Base-by-base conservation (phyloP, 2,888 invertebrate species). In the Drosophila dives region DNA sequence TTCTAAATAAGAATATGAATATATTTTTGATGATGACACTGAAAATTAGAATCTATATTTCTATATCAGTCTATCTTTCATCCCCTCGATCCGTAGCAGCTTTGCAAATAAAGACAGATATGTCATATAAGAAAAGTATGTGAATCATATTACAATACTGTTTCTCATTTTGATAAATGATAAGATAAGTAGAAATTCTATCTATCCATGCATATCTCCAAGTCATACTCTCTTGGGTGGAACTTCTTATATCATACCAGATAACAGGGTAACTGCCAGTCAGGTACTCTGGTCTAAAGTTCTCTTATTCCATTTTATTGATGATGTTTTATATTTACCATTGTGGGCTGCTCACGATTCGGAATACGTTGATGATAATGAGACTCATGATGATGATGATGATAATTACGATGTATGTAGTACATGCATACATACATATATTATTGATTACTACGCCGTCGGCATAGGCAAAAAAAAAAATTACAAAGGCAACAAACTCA, bases 251-350 rank as follows among this genome's bases (percentile, higher is more conserved):
- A 20, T 10, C 17, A 17, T 1, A 38, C 8, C 38, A 40, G 4
- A 5, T 40, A 40, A n/a, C 32, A 40, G 56, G 29, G 56, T 40
- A 56, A 10, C 40, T 32, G 20, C 8, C 20, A 15, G 40, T 42
- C 32, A n/a, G 8, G 3, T 3, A 29, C 8, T n/a, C 29, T 26
- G 10, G 23, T 8, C 17, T 12, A 26, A 38, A 26, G n/a, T 29
- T 32, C n/a, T 40, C 1, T 32, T 17, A 34, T 67, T 71, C 54
- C 54, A 48, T 67, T 74, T 59, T 60, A 63, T 70, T 42, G 40
- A 36, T 82, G 49, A 64, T 79, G 40, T 40, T 73, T 74, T 75
- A 33, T 66, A 71, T 66, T 75, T 67, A 58, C 77, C 65, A 69
- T 49, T 65, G 63, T 50, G 53, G 60, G 33, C 51, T 38, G 38